Evolutionary conservation across 2,113 vertebrate genomes (phyloP), one percentile per base, ranked within the genome.

Genomic region (Microtus montanus): DNA sequence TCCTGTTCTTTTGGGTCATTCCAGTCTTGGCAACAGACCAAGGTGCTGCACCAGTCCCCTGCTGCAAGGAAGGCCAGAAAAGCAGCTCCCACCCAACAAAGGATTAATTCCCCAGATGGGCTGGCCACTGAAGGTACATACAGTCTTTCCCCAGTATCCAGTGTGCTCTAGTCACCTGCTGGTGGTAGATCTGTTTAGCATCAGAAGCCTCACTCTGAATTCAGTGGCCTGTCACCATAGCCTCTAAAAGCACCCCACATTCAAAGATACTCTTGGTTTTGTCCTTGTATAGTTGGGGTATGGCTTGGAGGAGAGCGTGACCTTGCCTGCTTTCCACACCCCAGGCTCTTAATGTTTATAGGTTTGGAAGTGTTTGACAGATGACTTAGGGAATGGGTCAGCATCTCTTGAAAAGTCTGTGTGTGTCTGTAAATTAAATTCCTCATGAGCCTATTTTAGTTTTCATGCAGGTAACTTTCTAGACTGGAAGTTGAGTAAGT

Each of bases 391-490:
- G 26, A 83, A 52, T 58, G 15, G 61, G 5, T 68, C 66, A 74
- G 2, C 5, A 74, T 89, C n/a, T 47, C 24, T 93, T 89, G 83
- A 89, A 77, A 92, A 85, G 54, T 33, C 78, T 49, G n/a, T 95
- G n/a, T 95, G 38, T 75, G 61, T 92, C 91, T 91, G 79, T 86
- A 54, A 73, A 71, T 90, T 94, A 58, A 91, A 54, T 49, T 12
- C 1, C 73, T 68, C 1, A 19, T 44, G 54, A 91, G 2, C 44
- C 61, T 33, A 0, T 63, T 88, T 95, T 83, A 80, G 13, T 75
- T 89, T 94, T 92, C 33, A 87, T 41, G 74, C 63, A 68, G 22
- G 71, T 85, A 73, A 89, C 83, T 63, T 70, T 74, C 49, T 71
- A 12, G 30, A 63, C 77, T 47, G 3, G 52, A 52, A 15, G 13